Evolutionary conservation across 2,888 invertebrate genomes (phyloP).

Genomic region (Trachelus troglodyta): DNA sequence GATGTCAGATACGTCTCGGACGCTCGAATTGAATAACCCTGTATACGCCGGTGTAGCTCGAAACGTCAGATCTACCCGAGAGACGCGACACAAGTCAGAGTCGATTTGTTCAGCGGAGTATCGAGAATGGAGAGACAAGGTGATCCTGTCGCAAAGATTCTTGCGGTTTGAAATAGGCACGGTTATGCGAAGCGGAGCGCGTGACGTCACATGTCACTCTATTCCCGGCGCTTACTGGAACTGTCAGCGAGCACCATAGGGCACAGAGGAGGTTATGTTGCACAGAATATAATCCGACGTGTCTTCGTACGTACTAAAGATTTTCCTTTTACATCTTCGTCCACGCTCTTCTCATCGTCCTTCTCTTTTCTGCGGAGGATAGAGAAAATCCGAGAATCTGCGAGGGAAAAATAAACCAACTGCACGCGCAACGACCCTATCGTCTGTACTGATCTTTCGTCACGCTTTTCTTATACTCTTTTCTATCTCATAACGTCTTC

Average conservation of each 20-base stretch:
- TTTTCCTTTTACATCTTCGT: neutral
- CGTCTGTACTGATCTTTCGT: neutral
- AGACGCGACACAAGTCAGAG: slow-evolving; percentile 27
- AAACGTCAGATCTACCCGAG: neutral
- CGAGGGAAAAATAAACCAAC: neutral
- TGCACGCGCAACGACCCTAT: neutral
- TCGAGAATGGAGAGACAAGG: slow-evolving; percentile 31
- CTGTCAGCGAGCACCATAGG: slow-evolving; percentile 24
- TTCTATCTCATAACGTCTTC: neutral
- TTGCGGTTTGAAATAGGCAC: slow-evolving; percentile 32
- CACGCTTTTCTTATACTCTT: neutral
- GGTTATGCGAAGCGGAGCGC: slow-evolving; percentile 29
- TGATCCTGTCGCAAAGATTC: slow-evolving; percentile 7
- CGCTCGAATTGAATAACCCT: neutral
- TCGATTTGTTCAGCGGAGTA: slow-evolving; percentile 37
- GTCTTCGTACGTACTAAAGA: neutral
- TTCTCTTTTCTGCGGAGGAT: neutral
- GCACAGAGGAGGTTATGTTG: neutral
- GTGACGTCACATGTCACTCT: slow-evolving; percentile 34
- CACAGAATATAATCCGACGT: neutral
- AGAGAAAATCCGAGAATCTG: neutral
- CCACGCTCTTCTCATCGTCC: neutral
- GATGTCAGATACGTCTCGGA: neutral
- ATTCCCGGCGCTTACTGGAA: slow-evolving; percentile 25
- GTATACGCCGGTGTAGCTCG: neutral